Percentiles rank a stretch among this genome's conserved stretches.
Conservation (phyloP, 2,113 vertebrate species). For the Brachyhypopomus occidentalis region DNA sequence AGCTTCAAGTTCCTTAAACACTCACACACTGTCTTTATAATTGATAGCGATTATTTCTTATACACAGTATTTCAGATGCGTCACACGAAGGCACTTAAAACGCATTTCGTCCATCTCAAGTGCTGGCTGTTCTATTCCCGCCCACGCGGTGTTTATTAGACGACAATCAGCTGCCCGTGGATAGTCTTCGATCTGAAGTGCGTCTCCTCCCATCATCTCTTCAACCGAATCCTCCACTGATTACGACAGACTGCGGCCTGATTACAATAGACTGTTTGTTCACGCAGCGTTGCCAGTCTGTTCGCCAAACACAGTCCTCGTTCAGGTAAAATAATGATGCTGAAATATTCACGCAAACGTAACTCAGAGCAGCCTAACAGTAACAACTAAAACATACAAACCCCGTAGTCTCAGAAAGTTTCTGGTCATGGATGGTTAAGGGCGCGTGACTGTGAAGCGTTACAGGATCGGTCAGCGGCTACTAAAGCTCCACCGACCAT, state of each 20-base stretch:
- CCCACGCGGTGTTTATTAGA: constrained; percentile 18
- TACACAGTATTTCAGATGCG: background rate
- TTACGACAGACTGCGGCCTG: constrained; percentile 36
- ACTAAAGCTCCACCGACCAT: background rate
- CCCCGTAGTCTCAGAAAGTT: background rate
- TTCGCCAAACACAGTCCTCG: constrained; percentile 10
- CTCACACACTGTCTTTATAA: background rate
- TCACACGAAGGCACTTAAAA: constrained; percentile 17
- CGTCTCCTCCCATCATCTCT: constrained; percentile 22
- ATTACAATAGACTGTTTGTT: constrained; percentile 34
- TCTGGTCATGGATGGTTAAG: background rate
- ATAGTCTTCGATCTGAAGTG: constrained; percentile 1
- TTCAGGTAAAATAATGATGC: constrained; percentile 13
- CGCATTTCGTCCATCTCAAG: constrained; percentile 2
- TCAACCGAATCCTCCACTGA: constrained; percentile 17
- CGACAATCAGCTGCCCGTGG: background rate
- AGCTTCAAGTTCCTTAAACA: background rate
- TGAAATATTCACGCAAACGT: constrained; percentile 13
- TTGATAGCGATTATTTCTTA: background rate
- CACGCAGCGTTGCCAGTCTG: background rate
- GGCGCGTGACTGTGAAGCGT: background rate
- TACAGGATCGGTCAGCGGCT: background rate
- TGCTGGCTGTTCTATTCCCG: background rate
- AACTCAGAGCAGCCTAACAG: background rate
- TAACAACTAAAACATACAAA: background rate